Evolutionary conservation across 2,888 invertebrate genomes (phyloP).

Genomic region (Phyto melanocephala): DNA sequence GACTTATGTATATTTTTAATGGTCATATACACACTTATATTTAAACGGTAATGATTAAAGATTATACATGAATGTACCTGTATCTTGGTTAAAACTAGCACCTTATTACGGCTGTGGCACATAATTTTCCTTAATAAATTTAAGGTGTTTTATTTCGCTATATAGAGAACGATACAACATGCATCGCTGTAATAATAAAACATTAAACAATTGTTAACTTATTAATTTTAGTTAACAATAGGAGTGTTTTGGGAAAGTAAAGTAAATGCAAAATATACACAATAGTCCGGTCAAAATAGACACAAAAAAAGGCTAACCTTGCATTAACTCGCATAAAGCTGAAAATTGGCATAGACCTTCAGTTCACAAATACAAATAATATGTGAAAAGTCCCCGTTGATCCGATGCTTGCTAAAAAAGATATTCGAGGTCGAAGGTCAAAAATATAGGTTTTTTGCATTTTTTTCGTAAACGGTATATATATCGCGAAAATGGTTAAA

Average conservation of each 20-base stretch:
- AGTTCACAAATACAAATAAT: too few species aligned
- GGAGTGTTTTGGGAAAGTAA: not conserved
- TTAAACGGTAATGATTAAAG: constrained; percentile 59
- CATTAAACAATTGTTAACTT: constrained; percentile 42
- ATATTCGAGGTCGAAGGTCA: too few species aligned
- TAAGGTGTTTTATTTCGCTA: constrained; percentile 33
- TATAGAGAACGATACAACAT: not conserved
- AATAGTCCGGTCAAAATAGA: too few species aligned
- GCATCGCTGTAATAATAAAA: not conserved
- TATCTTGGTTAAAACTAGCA: constrained; percentile 23
- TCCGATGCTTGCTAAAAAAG: too few species aligned
- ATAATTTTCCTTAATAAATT: constrained; percentile 34
- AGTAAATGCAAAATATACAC: not conserved
- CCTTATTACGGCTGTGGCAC: constrained; percentile 37
- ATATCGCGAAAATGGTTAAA: too few species aligned
- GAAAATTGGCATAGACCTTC: too few species aligned
- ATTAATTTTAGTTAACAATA: constrained; percentile 28
- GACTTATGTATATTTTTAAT: constrained; percentile 21
- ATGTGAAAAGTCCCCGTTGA: too few species aligned
- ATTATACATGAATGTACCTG: constrained; percentile 28
- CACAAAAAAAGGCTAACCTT: too few species aligned
- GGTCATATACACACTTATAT: constrained; percentile 24
- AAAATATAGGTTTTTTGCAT: too few species aligned
- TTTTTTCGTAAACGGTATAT: too few species aligned
- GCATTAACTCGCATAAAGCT: too few species aligned